Evolutionary conservation across 30 jellyfish, hydroid and myxozoan species (phyloP), one percentile per base, ranked within the genome.

Genomic region (Aurelia aurita complex sp. Pacific): DNA sequence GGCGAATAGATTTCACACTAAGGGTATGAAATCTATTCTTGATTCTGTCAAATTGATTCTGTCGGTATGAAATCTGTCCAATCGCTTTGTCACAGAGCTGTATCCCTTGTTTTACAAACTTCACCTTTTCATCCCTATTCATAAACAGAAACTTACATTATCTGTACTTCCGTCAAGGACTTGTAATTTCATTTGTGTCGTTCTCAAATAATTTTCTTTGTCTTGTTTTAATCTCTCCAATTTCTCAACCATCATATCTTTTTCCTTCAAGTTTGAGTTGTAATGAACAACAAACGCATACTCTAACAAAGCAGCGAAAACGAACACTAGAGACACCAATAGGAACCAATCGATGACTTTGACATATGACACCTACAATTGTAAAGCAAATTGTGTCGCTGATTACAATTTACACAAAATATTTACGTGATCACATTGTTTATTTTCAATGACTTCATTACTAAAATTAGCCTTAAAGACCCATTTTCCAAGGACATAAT

Each of bases 331-430:
- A 46, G 92, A 88, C 10, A 70, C 91, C 76, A 88, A 72, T 14
- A 88, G 92, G 74, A 88, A 88, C 97, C 97, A 88, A 54, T 88
- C 97, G 19, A 88, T 76, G 52, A 81, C 92, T 64, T 88, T 88
- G 55, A 88, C 97, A 57, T 88, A 88, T 4, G 97, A 88, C n/a
- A 88, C 97, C 97, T 88, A 52, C 15, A 88, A 29, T 5, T 23
- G 23, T 4, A 57, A 76, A 76, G 3, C 5, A 10, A n/a, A 23
- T 18, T 9, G 7, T 10, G 8, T 67, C 5, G 50, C 10, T 2
- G 5, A 40, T 3, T 9, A 40, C 0, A 40, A 40, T 40, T 40
- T 40, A 40, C 10, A 40, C 52, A 6, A 40, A 40, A 9, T 40
- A 9, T 40, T 40, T 1, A 40, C 6, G 52, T 40, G 52, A 40